A percentile compares a stretch with the other conserved stretches of the same genome.
phyloP scores from a whole-genome alignment of 2,113 vertebrate genomes.

The human (Homo sapiens) region GRCh38 chr4:168505001-168505500 shows the following conservation, averaged over 20 bases:
- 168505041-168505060: neutral
- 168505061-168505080: conserved; percentile 22
- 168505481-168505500: neutral
- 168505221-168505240: conserved; percentile 49
- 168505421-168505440: neutral
- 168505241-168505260: conserved; percentile 54
- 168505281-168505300: conserved; percentile 27
- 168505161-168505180: neutral
- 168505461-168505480: neutral
- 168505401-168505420: neutral
- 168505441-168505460: neutral
- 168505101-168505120: conserved; percentile 26
- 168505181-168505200: neutral
- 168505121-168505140: neutral
- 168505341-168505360: conserved; percentile 54
- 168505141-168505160: neutral
- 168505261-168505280: conserved; percentile 55
- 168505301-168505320: conserved; percentile 58
- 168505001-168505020: conserved; percentile 25
- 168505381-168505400: neutral
- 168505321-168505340: conserved; percentile 60
- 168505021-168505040: conserved; percentile 3
- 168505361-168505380: conserved; percentile 10
- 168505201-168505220: neutral
- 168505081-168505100: conserved; percentile 52